Base-by-base conservation (phyloP, 2,888 invertebrate species). In the Trissolcus japonicus region DNA sequence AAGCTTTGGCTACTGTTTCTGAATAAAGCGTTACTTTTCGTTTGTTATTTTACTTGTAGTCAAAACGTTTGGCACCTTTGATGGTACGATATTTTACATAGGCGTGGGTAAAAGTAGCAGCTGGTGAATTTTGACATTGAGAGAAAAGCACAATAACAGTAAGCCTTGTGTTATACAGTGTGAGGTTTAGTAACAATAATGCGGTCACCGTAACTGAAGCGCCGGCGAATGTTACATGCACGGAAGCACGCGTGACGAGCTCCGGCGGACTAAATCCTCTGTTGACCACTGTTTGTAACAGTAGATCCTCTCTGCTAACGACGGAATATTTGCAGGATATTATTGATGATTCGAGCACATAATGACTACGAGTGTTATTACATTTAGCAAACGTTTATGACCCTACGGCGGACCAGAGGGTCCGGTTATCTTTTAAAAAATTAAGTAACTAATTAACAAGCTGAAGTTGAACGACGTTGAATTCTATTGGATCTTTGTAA, bases 191-290 rank as follows among this genome's bases (percentile, higher is more conserved):
- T 62, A 75, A 63, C 73, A 55, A 77, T 73, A 63, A 73, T 74
- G 78, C 25, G 73, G 73, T 74, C 16, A 41, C 65, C 51, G 69
- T 78, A 74, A 73, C 78, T 74, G 69, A 74, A 61, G 66, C 71
- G 54, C 71, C 69, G 71, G 51, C 61, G 66, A 54, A 62, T 71
- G 62, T 76, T 62, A 76, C 76, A 66, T 17, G 62, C 54, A 35
- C 76, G 76, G 76, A 76, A 76, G 62, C 60, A 76, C 71, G 71
- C 66, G 55, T 69, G 65, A 69, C 50, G 65, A 60, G 65, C 59
- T 60, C 13, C 71, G 25, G 7, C 71, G 25, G 66, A 69, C 66
- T 69, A 66, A 71, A 76, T 62, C 66, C 55, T 57, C 65, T 57
- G 21, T 51, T 43, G 14, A 67, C 76, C 62, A 66, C 76, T 66